Evolutionary conservation across 2,888 invertebrate species (phyloP), one percentile per base, ranked within the genome.

Genomic region (Phragmatobia fuliginosa): DNA sequence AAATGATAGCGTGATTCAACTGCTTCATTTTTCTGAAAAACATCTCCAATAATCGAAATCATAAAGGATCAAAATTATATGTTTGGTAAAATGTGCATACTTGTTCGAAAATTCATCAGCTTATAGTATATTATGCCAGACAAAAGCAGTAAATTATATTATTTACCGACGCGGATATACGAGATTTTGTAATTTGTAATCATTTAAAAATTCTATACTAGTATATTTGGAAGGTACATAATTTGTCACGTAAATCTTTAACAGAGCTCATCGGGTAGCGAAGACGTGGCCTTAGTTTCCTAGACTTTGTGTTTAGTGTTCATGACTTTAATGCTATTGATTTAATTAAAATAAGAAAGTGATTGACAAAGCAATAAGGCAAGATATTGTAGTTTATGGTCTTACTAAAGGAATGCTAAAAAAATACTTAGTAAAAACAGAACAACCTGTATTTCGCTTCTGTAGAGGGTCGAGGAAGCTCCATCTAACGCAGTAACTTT

Each of bases 281-380:
- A 67, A 61, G 36, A 56, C 28, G 21, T 58, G 33, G 56, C 58
- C 31, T 32, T 32, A 33, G 45, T 62, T 62, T 45, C 41, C 11
- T 41, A 21, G 18, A 21, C 45, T n/a, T n/a, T n/a, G n/a, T n/a
- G n/a, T n/a, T n/a, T n/a, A n/a, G n/a, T n/a, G n/a, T n/a, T n/a
- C n/a, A n/a, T 11, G 52, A 6, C 52, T 25, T 52, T 25, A 25
- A 25, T 52, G 11, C 11, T 18, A 28, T 21, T 21, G 28, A 59
- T 31, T 7, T 18, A 7, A 31, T 58, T 16, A 31, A 58, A 58
- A 25, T 11, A 25, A 52, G 52, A 11, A 0, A 10, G 49, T 21
- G n/a, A 10, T 25, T 52, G 25, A 4, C n/a, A 10, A 11, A 4
- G 25, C 2, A 10, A 52, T 10, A 11, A 49, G 21, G 21, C 45